Percentiles rank a stretch among this genome's conserved stretches.
These are phyloP conservation scores for Ammospiza maritima DNA, from an alignment of 2,797 vertebrate species.

Conservation along the genomic window DNA sequence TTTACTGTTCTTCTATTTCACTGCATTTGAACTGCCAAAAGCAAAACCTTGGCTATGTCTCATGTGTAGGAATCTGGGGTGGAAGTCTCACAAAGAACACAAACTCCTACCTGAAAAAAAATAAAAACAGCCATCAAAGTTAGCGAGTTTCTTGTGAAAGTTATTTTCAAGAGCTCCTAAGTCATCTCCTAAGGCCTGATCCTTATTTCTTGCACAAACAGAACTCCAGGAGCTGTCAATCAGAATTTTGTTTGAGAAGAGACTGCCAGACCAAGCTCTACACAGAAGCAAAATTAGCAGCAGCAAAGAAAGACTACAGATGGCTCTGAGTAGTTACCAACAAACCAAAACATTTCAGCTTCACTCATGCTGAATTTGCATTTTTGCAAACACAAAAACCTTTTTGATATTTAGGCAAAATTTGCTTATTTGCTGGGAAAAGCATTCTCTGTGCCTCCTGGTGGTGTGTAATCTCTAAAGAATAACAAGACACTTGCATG, in stretches of 20 bases:
- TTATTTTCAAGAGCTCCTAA: background rate
- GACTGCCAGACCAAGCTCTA: background rate
- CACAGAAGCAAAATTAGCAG: background rate
- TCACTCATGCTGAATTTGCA: background rate
- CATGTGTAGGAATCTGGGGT: background rate
- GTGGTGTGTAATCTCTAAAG: background rate
- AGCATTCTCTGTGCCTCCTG: background rate
- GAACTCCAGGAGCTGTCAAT: background rate
- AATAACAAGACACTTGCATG: background rate
- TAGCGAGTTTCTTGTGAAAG: background rate
- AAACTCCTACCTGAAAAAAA: constrained; percentile 13
- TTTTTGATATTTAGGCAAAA: background rate
- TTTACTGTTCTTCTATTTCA: constrained; percentile 27
- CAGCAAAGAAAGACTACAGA: background rate
- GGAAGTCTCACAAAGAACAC: background rate
- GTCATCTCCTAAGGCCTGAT: background rate
- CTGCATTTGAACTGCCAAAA: constrained; percentile 16
- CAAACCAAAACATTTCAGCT: background rate
- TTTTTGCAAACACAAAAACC: background rate
- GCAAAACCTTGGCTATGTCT: background rate
- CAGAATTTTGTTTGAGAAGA: background rate
- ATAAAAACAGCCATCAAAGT: background rate
- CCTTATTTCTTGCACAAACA: background rate
- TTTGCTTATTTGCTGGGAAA: background rate
- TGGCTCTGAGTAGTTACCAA: background rate